Evolutionary conservation across 2,888 invertebrate species (phyloP), one percentile per base, ranked within the genome.

Genomic region (Caenorhabditis auriculariae): DNA sequence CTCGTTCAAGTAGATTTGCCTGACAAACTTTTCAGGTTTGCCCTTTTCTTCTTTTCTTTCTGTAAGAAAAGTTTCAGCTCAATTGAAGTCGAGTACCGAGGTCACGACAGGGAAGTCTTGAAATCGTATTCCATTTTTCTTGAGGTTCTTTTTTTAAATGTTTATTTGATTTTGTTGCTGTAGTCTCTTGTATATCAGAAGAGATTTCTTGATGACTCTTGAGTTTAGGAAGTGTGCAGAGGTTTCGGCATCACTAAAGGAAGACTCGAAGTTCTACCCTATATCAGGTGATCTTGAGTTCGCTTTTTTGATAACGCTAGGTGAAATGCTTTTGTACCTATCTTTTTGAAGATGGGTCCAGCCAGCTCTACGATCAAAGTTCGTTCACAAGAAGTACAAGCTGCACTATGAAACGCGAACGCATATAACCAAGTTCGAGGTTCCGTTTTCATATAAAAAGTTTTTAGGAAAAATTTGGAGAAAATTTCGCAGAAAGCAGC

Each of bases 401-500:
- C 91, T 92, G 0, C 95, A 96, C 80, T 98, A 98, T 83, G 98
- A 98, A 85, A 87, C 89, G 19, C 87, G 96, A 73, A 96, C 96
- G 3, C 90, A 94, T 83, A 94, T 89, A 82, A 87, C 89, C 61
- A 89, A 89, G 77, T 66, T 71, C 51, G 67, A 67, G 85, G 94
- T 78, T 88, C 90, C 50, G 21, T 48, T 39, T 45, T 57, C 9
- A 4, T n/a, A n/a, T n/a, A n/a, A n/a, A n/a, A n/a, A n/a, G n/a
- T 32, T 32, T 32, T 32, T 9, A 32, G 35, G 9, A 32, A 32
- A 32, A 32, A 32, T 32, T 12, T 32, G 35, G 9, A 12, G n/a
- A 32, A 32, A 12, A 32, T 12, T 32, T 32, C n/a, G 35, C 9
- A 32, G n/a, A 24, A n/a, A 6, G 4, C n/a, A 9, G 4, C 21